Evolutionary conservation across 2,888 invertebrate species (phyloP), one percentile per base, ranked within the genome.

Genomic region (Lymantria dispar): DNA sequence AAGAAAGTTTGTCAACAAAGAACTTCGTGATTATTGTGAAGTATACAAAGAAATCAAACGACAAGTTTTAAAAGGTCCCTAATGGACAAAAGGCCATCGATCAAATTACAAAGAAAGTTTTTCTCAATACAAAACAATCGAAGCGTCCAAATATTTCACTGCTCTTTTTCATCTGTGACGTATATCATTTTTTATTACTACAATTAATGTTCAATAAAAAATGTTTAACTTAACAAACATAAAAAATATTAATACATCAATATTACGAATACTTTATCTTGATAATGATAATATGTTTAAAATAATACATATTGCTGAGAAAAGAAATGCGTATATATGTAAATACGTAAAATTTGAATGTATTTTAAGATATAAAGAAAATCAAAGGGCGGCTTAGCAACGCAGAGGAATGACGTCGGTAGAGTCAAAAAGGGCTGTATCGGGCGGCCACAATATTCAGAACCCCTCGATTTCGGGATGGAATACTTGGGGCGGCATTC

Each of bases 11-110:
- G 72, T 70, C 70, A 72, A 74, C 68, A 70, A 76, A 85, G 70
- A 76, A 83, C 74, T 81, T 79, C 65, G 74, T 77, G 73, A 82
- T 84, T 81, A 80, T 86, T 86, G 74, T 76, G 65, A 78, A 80
- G 76, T 76, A 78, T 69, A 85, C 79, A 87, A 85, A 81, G 78
- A 85, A 86, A 85, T 84, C 84, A 83, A 85, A 88, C 76, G 81
- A 85, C 81, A 86, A 87, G 80, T 87, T 88, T 85, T 83, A 85
- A 86, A 88, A 86, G 83, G 85, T 76, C 70, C 75, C 80, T 89
- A 89, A 88, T 89, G 90, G 85, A 85, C 85, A 86, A 88, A 79
- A 77, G 80, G 78, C 74, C 82, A 88, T 91, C 89, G 85, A 90
- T 90, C 91, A 91, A 88, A 83, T 80, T 80, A 83, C 87, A 88